These are phyloP conservation scores for Ondatra zibethicus DNA, from an alignment of 2,113 vertebrate genomes.

Conservation along the genomic window DNA sequence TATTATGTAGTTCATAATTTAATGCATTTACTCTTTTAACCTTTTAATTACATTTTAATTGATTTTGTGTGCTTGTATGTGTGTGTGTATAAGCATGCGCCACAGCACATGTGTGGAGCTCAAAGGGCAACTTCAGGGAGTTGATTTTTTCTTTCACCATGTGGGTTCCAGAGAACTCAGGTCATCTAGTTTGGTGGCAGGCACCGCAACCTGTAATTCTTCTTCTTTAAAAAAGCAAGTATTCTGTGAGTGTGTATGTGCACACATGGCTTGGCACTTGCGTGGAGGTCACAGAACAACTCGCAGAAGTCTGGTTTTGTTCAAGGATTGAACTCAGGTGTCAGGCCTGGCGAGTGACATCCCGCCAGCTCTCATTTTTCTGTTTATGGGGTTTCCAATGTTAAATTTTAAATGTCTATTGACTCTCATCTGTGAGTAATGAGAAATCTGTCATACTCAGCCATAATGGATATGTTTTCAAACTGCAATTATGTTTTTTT, in stretches of 20 bases:
- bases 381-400: neutral
- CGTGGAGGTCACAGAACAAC: neutral
- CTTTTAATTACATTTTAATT: neutral
- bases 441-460: slow-evolving; percentile 19
- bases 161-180: neutral
- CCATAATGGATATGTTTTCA: neutral
- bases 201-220: neutral
- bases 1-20: neutral
- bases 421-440: neutral
- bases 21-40: neutral
- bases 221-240: neutral
- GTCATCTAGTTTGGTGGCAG: too few relatives aligned
- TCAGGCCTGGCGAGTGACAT: neutral
- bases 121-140: neutral
- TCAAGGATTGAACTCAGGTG: too few relatives aligned
- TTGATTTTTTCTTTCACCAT: neutral
- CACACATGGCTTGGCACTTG: too few relatives aligned
- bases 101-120: neutral
- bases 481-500: neutral
- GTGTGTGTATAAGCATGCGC: neutral
- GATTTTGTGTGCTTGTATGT: neutral
- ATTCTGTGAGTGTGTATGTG: neutral
- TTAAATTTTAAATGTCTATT: neutral
- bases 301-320: neutral
- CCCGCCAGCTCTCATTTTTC: neutral